Evolutionary conservation across 2,888 invertebrate genomes (phyloP).

Genomic region (Endomychus coccineus): DNA sequence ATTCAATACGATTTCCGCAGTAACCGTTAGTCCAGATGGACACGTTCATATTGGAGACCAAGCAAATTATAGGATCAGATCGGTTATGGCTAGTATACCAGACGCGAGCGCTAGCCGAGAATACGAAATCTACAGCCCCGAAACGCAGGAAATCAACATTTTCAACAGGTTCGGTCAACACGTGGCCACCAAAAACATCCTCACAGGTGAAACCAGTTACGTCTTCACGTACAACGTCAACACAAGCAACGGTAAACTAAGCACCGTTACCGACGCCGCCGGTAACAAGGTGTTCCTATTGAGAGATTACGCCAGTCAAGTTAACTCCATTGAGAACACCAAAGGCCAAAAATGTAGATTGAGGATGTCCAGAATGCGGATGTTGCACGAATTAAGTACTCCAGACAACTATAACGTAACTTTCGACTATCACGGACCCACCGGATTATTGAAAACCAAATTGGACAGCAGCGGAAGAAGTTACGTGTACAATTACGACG

Average conservation of each 20-base stretch:
- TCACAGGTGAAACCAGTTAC: constrained; percentile 91
- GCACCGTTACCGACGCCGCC: constrained; percentile 87
- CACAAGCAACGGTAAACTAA: constrained; percentile 90
- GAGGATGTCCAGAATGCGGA: constrained; percentile 86
- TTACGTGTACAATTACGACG: constrained; percentile 91
- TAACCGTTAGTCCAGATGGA: constrained; percentile 89
- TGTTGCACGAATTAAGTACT: constrained; percentile 82
- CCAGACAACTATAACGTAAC: constrained; percentile 91
- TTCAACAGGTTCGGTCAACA: constrained; percentile 95
- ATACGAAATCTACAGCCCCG: constrained; percentile 92
- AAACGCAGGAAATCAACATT: constrained; percentile 89
- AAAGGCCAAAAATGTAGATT: constrained; percentile 87
- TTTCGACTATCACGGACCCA: constrained; percentile 87
- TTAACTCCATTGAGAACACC: constrained; percentile 90
- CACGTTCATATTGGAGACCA: constrained; percentile 94
- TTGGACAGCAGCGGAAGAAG: constrained; percentile 84
- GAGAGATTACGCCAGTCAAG: constrained; percentile 77
- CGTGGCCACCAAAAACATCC: constrained; percentile 83
- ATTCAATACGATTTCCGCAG: constrained; percentile 88
- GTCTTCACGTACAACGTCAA: constrained; percentile 94
- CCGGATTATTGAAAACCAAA: constrained; percentile 81
- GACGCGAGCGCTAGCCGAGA: constrained; percentile 76
- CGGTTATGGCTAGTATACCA: constrained; percentile 83
- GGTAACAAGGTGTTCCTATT: constrained; percentile 81
- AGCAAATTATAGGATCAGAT: constrained; percentile 80